Percentiles rank a stretch among this genome's conserved stretches.
Evolutionary conservation across 92 coral and sea anemone genomes (phyloP).

Genomic region (Ricordea florida): DNA sequence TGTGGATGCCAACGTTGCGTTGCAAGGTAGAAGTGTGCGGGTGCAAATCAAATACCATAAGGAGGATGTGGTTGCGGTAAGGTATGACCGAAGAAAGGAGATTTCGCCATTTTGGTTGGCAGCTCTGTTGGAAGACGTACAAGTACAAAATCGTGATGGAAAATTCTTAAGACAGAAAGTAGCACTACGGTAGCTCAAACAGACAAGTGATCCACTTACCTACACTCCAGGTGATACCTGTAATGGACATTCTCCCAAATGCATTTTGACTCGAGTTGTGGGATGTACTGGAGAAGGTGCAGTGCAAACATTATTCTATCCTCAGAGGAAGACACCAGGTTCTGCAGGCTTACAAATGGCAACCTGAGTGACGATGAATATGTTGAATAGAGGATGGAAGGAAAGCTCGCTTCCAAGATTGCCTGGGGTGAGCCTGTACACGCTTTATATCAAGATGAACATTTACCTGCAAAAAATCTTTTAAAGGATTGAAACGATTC

Average conservation of each 20-base stretch:
- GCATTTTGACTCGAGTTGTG: conserved; percentile 24
- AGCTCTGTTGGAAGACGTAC: conserved; percentile 37
- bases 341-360: conserved; percentile 35
- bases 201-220: conserved; percentile 27
- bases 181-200: conserved; percentile 37
- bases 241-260: conserved; percentile 31
- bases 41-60: conserved; percentile 39
- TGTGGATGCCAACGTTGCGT: conserved; percentile 24
- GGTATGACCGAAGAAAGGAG: conserved; percentile 48
- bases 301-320: conserved; percentile 15
- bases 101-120: conserved; percentile 55
- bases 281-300: conserved; percentile 5
- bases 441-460: conserved; percentile 28
- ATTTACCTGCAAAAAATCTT: too few species aligned
- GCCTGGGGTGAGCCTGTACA: conserved; percentile 38
- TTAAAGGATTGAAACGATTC: too few species aligned
- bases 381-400: conserved; percentile 20
- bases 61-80: conserved; percentile 33
- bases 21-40: conserved; percentile 17
- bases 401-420: conserved; percentile 43
- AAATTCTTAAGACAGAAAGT: conserved; percentile 17
- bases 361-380: conserved; percentile 19
- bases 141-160: conserved; percentile 14
- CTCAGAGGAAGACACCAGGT: conserved; percentile 31
- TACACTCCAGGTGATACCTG: conserved; percentile 36